A percentile compares a stretch with the other conserved stretches of the same genome.
These are phyloP conservation scores for Erinaceus europaeus DNA, from an alignment of 2,113 vertebrate species.

Conservation along the genomic window DNA sequence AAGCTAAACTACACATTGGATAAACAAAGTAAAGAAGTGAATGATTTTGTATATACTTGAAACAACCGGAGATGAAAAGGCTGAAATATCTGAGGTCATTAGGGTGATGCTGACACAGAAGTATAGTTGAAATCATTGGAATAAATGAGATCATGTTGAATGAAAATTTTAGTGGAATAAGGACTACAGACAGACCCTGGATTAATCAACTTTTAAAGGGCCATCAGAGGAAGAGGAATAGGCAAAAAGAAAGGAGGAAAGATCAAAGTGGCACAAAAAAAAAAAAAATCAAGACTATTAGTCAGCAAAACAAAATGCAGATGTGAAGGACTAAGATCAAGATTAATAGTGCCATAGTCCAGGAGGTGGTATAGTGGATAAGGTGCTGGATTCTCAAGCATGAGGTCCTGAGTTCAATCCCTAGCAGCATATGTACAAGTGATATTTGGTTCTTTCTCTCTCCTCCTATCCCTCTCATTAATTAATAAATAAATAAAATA, in stretches of 20 bases:
- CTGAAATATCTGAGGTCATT: not conserved
- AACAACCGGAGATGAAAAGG: not conserved
- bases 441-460: no score
- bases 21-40: not conserved
- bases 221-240: not conserved
- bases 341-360: not conserved
- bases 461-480: no score
- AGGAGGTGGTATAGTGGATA: no score
- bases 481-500: no score
- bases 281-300: not conserved
- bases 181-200: not conserved
- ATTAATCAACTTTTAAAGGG: not conserved
- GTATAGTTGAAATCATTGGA: not conserved
- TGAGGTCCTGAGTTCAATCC: no score
- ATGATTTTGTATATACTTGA: not conserved
- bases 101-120: not conserved
- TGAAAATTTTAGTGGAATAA: not conserved
- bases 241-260: not conserved
- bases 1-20: not conserved
- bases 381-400: no score
- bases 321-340: not conserved
- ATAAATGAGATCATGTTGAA: not conserved
- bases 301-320: not conserved
- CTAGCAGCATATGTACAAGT: no score
- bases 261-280: not conserved